Evolutionary conservation across 2,888 invertebrate genomes (phyloP).

Genomic region (Hypolimnas misippus): DNA sequence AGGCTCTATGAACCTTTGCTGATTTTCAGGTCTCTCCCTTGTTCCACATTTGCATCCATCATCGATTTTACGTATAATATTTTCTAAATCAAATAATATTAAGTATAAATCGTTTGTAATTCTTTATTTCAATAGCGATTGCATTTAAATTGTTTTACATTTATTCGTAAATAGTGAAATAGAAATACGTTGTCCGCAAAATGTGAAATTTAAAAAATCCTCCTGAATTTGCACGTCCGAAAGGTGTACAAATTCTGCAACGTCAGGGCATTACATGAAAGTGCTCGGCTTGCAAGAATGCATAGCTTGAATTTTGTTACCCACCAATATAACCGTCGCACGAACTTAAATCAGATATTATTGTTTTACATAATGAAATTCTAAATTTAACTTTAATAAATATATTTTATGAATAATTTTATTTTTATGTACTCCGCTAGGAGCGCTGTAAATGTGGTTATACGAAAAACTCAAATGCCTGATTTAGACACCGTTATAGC

Average conservation of each 20-base stretch:
- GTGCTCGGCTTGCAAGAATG: constrained; percentile 7
- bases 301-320: constrained; percentile 15
- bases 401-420: too few species aligned
- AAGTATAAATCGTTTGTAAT: too few species aligned
- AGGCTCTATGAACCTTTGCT: too few species aligned
- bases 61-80: too few species aligned
- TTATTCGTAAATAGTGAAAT: not conserved
- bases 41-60: too few species aligned
- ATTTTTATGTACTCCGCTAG: too few species aligned
- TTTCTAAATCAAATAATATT: too few species aligned
- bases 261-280: constrained; percentile 15
- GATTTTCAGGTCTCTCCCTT: too few species aligned
- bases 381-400: not conserved
- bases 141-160: not conserved
- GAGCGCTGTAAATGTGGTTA: too few species aligned
- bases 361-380: not conserved
- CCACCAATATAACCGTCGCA: constrained; percentile 5
- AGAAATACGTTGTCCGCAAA: not conserved
- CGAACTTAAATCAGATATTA: not conserved
- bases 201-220: constrained; percentile 7
- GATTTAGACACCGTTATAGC: too few species aligned
- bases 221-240: constrained; percentile 10
- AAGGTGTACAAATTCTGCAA: constrained; percentile 15
- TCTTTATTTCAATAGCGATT: not conserved
- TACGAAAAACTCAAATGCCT: too few species aligned